These are phyloP conservation scores for Raja brachyura DNA, from an alignment of 2,113 vertebrate species.

Conservation along the genomic window DNA sequence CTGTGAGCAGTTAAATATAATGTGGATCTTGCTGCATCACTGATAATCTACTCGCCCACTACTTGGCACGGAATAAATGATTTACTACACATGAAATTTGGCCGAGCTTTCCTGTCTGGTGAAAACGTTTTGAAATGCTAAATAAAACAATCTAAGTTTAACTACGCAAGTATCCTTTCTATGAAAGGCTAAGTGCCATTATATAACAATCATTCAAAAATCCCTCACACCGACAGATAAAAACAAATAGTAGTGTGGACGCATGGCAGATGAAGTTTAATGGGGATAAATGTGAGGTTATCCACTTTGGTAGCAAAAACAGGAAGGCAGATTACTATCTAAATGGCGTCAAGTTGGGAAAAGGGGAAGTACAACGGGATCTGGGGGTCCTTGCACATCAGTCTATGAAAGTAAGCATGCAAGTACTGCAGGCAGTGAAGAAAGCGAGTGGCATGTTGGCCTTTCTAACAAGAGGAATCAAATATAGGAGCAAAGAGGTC, in stretches of 20 bases:
- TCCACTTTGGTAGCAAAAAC: too few relatives aligned
- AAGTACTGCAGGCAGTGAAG: too few relatives aligned
- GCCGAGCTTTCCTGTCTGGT: neutral
- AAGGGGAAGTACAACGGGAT: too few relatives aligned
- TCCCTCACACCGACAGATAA: neutral
- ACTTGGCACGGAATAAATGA: neutral
- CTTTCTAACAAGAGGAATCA: too few relatives aligned
- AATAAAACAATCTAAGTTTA: neutral
- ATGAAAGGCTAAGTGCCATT: neutral
- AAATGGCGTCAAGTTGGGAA: too few relatives aligned
- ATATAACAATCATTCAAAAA: neutral
- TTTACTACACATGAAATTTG: neutral
- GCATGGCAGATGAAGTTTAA: too few relatives aligned
- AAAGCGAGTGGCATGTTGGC: too few relatives aligned
- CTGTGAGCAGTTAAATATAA: neutral
- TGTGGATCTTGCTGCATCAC: neutral
- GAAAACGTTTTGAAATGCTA: neutral
- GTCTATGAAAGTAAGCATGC: too few relatives aligned
- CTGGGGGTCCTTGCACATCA: too few relatives aligned
- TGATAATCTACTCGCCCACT: neutral
- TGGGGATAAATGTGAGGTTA: too few relatives aligned
- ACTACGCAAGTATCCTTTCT: neutral
- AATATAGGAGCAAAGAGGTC: too few relatives aligned
- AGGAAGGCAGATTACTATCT: too few relatives aligned
- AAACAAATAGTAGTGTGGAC: neutral